Evolutionary conservation across 2,113 vertebrate genomes (phyloP).

Genomic region (Mohoua ochrocephala): DNA sequence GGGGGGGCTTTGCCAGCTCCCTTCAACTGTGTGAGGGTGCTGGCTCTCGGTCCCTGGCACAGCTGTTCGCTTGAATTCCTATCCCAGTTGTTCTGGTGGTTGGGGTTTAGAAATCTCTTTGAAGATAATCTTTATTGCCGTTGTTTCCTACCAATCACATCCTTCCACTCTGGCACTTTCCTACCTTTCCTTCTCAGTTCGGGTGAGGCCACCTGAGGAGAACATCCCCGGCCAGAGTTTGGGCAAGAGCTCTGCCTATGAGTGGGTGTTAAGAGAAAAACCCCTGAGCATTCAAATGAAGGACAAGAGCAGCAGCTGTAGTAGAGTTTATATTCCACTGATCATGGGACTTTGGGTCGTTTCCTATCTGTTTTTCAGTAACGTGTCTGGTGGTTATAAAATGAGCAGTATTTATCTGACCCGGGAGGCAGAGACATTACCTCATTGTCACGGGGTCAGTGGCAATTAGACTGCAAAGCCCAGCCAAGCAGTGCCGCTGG

Average conservation of each 20-base stretch:
- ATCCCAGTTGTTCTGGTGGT: background rate
- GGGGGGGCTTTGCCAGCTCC: background rate
- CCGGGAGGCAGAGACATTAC: constrained; percentile 59
- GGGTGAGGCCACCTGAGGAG: background rate
- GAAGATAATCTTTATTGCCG: accelerated
- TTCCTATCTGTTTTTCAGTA: constrained; percentile 51
- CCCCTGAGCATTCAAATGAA: background rate
- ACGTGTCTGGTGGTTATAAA: constrained; percentile 30
- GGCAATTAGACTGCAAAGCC: constrained; percentile 42
- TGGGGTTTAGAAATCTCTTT: background rate
- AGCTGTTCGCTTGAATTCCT: background rate
- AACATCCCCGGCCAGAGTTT: accelerated
- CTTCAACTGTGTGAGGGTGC: background rate
- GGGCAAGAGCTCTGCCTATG: background rate
- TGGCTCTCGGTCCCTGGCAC: background rate
- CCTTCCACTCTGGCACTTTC: background rate
- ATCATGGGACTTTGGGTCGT: constrained; percentile 3
- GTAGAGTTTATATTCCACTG: background rate
- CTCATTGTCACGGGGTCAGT: constrained; percentile 59
- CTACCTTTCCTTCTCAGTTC: background rate
- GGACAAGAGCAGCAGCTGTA: background rate
- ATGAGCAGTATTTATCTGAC: constrained; percentile 56
- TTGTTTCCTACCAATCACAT: background rate
- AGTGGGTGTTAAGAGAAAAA: background rate
- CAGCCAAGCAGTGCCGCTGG: constrained; percentile 26